phyloP scores from a whole-genome alignment of 2,888 invertebrate species.

The Congeria kusceri region DNA sequence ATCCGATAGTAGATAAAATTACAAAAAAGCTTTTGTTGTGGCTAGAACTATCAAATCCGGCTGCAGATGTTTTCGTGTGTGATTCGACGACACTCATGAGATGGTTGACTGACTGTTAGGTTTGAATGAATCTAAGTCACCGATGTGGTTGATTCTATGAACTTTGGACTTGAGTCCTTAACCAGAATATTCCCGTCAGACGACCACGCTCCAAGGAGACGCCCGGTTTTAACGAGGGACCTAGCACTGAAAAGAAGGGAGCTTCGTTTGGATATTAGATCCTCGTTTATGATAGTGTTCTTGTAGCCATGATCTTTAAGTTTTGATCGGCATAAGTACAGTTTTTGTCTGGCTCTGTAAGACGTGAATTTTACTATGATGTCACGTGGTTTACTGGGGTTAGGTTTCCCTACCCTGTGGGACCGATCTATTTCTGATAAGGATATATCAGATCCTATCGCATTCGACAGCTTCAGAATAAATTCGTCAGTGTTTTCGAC shows the following conservation, averaged over 20 bases:
- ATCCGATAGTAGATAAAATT: too few relatives aligned
- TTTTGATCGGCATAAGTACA: neutral
- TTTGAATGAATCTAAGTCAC: too few relatives aligned
- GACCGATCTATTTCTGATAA: neutral
- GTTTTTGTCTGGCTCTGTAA: conserved; percentile 7
- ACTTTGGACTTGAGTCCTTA: neutral
- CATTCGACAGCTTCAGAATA: neutral
- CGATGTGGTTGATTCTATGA: too few relatives aligned
- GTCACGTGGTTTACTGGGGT: neutral
- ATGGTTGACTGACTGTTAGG: too few relatives aligned
- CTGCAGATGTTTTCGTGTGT: too few relatives aligned
- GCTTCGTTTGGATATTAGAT: conserved; percentile 1
- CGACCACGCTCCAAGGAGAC: conserved; percentile 12
- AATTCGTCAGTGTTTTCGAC: neutral
- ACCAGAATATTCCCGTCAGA: conserved; percentile 6
- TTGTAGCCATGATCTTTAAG: neutral
- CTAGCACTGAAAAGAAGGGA: conserved; percentile 1
- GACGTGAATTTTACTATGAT: conserved; percentile 11
- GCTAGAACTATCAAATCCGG: too few relatives aligned
- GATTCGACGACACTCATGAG: too few relatives aligned
- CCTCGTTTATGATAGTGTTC: conserved; percentile 9
- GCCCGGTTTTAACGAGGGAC: neutral
- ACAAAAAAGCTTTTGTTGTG: too few relatives aligned
- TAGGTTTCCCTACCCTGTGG: conserved; percentile 5
- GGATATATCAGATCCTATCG: neutral